Evolutionary conservation across 1,140 invertebrate species (phyloP), one percentile per base, ranked within the genome.

Genomic region (Lycorma delicatula): DNA sequence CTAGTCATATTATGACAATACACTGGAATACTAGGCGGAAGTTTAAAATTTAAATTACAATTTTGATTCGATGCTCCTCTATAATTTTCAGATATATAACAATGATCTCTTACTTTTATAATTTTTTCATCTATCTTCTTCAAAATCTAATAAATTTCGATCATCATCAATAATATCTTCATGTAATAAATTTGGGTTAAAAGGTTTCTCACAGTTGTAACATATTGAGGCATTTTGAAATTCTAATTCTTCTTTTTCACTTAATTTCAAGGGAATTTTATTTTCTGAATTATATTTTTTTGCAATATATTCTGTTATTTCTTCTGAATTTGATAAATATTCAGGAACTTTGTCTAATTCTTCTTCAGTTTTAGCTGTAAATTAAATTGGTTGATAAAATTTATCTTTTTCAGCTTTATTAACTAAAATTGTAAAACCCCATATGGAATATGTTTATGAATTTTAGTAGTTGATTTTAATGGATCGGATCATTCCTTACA

Each of bases 211-310:
- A n/a, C n/a, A n/a, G n/a, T n/a, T n/a, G n/a, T n/a, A n/a, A n/a
- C n/a, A n/a, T n/a, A n/a, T n/a, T n/a, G n/a, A n/a, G n/a, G n/a
- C n/a, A n/a, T n/a, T n/a, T n/a, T n/a, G n/a, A n/a, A n/a, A n/a
- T n/a, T n/a, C n/a, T n/a, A n/a, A n/a, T n/a, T 44, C 38, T 44
- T 44, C 38, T 4, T 44, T 16, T 7, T 44, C 38, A 7, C n/a
- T 44, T n/a, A 44, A 44, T 9, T n/a, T 44, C 38, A 44, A 16
- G n/a, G 38, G 38, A 6, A 16, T 44, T 5, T 5, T 16, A n/a
- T 16, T 44, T 44, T 44, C 22, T 44, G 38, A 44, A 16, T 44
- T 44, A 44, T 44, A 44, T 44, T 44, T 44, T n/a, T 16, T 44
- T 6, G 38, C 38, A 16, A 44, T 16, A 44, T 44, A 44, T n/a